These are phyloP conservation scores for Zaprionus capensis DNA, from an alignment of 1,140 invertebrate species.

Conservation along the genomic window DNA sequence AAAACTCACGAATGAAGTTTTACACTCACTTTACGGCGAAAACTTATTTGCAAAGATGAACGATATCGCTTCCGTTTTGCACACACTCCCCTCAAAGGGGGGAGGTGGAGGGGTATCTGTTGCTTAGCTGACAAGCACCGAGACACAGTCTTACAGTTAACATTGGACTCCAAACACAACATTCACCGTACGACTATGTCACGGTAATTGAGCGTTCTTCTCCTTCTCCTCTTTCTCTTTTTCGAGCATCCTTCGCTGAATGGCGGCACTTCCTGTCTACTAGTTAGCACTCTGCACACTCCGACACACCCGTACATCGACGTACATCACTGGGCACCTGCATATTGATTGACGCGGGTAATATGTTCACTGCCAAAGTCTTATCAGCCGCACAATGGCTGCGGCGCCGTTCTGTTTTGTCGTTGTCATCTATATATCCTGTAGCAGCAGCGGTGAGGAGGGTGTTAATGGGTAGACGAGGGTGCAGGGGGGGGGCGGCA, in stretches of 20 bases:
- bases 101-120: constrained; percentile 13
- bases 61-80: constrained; percentile 53
- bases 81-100: no score
- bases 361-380: constrained; percentile 34
- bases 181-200: constrained; percentile 85
- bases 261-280: constrained; percentile 64
- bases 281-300: constrained; percentile 57
- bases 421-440: constrained; percentile 42
- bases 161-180: constrained; percentile 84
- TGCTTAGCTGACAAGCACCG: constrained; percentile 75
- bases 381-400: constrained; percentile 49
- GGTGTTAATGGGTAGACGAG: background rate
- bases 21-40: constrained; percentile 54
- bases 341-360: constrained; percentile 47
- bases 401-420: constrained; percentile 21
- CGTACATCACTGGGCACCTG: constrained; percentile 36
- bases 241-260: constrained; percentile 22
- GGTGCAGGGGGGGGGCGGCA: background rate
- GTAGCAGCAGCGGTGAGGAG: background rate
- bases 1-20: constrained; percentile 51
- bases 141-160: constrained; percentile 85
- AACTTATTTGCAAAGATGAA: constrained; percentile 60
- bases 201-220: constrained; percentile 75
- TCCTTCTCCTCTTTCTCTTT: constrained; percentile 26
- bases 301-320: constrained; percentile 33